A percentile compares a stretch with the other conserved stretches of the same genome.
Evolutionary conservation across 2,797 vertebrate genomes (phyloP).

Genomic region (Perdix hodgsoniae): DNA sequence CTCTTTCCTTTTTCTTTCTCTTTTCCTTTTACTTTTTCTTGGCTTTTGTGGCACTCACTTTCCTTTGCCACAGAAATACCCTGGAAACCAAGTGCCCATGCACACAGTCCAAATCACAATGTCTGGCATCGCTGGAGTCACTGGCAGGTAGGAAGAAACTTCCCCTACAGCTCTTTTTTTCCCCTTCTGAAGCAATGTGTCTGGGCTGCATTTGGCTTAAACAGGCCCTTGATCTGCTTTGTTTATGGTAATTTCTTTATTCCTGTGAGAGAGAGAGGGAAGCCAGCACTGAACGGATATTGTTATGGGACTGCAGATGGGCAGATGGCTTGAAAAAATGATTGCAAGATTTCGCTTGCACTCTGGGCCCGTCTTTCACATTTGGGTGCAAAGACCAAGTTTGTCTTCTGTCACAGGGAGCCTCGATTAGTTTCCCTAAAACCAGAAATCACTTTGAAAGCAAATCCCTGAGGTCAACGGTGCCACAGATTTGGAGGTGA

Average conservation of each 20-base stretch:
- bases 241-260: conserved; percentile 75
- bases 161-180: conserved; percentile 12
- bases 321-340: conserved; percentile 70
- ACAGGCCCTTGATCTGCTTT: conserved; percentile 69
- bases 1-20: too few relatives aligned
- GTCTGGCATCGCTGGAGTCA: neutral
- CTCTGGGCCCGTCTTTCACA: conserved; percentile 76
- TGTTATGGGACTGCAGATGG: conserved; percentile 70
- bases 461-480: conserved; percentile 54
- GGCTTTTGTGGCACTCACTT: neutral
- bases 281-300: conserved; percentile 64
- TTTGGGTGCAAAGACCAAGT: conserved; percentile 73
- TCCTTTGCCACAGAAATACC: conserved; percentile 22
- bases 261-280: conserved; percentile 50
- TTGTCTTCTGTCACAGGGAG: conserved; percentile 62
- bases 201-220: conserved; percentile 60
- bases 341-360: conserved; percentile 71
- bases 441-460: conserved; percentile 65
- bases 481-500: conserved; percentile 72
- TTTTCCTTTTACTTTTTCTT: neutral
- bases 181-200: conserved; percentile 37
- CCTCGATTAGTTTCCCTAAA: conserved; percentile 68
- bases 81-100: neutral
- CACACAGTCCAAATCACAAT: conserved; percentile 4
- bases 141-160: conserved; percentile 34